Evolutionary conservation across 2,113 vertebrate species (phyloP).

Genomic region (Gallinago undulata): DNA sequence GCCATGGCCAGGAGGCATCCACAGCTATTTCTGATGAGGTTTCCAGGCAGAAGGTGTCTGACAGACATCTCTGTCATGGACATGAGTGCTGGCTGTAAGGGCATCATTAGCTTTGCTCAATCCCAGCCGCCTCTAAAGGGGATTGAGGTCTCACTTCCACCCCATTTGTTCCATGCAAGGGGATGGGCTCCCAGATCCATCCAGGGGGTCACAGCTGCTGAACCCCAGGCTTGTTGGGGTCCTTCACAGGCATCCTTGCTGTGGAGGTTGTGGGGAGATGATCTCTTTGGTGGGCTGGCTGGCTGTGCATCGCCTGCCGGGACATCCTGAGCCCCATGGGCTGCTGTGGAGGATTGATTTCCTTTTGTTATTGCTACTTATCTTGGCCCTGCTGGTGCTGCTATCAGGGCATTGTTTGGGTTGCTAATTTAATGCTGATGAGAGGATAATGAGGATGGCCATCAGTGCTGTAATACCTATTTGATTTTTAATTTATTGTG

Average conservation of each 20-base stretch:
- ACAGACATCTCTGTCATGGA: not conserved
- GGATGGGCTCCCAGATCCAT: not conserved
- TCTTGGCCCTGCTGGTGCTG: not conserved
- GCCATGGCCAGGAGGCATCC: not conserved
- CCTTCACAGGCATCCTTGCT: not conserved
- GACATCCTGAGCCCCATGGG: accelerated
- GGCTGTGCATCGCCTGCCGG: accelerated
- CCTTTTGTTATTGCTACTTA: constrained; percentile 1
- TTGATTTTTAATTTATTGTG: not conserved
- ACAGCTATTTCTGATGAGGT: not conserved
- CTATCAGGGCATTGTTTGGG: not conserved
- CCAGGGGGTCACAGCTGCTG: not conserved
- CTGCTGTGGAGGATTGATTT: not conserved
- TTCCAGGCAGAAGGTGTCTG: not conserved
- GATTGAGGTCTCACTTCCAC: not conserved
- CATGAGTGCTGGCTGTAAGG: not conserved
- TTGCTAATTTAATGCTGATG: constrained; percentile 10
- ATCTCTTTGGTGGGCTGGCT: not conserved
- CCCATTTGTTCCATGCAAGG: not conserved
- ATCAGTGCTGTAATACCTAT: not conserved
- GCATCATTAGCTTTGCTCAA: not conserved
- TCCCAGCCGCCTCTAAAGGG: not conserved
- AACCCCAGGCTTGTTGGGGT: accelerated
- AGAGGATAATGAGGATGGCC: not conserved
- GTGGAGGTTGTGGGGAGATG: not conserved